Evolutionary conservation across 2,797 vertebrate species (phyloP), one percentile per base, ranked within the genome.

Genomic region (Podargus strigoides): DNA sequence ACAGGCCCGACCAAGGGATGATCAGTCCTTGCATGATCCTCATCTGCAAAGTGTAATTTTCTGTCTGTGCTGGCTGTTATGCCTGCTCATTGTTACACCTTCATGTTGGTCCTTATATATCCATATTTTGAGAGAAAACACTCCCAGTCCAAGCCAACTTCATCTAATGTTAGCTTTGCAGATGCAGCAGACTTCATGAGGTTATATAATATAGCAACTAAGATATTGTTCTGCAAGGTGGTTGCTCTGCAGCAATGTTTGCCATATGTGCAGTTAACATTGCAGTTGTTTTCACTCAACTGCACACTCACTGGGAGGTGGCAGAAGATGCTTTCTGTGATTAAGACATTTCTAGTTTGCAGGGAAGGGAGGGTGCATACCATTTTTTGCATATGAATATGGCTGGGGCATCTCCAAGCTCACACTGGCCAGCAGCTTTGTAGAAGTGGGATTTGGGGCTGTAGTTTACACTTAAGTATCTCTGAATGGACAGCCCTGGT

Each of bases 21-120:
- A 58, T 52, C 32, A 27, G 18, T 41, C 18, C 7, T 88, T 66
- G 19, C 24, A 27, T 9, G 66, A 30, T 74, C 16, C 12, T 80
- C 36, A 20, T 20, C 28, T 50, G 13, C 3, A 41, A 76, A 44
- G 32, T 19, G 14, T 19, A 27, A 6, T 42, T 14, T 68, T 72
- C 55, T 53, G 10, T 23, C 47, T 66, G n/a, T 42, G 68, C 28
- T 83, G 73, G 6, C 27, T 88, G 13, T 62, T 74, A 37, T 10
- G 4, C 26, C 19, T 2, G 1, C 19, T 76, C 1, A 0, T 32
- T 41, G 6, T 62, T 62, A 28, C 0, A 1, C 14, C n/a, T 81
- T 81, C 3, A 0, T 36, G 42, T 50, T 62, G 69, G 30, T 39
- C 22, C 77, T 73, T 70, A 42, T 26, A 47, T 23, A 27, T 12